Conservation (phyloP, 2,113 vertebrate species). For the Apodemus sylvaticus region DNA sequence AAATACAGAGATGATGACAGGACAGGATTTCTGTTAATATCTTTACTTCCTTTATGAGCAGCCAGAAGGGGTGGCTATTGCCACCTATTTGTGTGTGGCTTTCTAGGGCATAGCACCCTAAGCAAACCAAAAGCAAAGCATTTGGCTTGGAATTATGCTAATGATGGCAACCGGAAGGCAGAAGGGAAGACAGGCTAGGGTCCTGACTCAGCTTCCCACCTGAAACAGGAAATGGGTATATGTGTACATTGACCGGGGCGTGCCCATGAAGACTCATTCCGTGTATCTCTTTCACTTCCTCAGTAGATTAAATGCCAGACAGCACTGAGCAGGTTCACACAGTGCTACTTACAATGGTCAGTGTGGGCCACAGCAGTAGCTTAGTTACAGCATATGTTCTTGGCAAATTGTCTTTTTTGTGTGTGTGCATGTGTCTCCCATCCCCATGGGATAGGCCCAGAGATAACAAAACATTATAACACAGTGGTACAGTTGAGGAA, state of each 20-base stretch:
- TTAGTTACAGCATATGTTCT: not conserved
- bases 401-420: not conserved
- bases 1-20: slow-evolving; percentile 80
- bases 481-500: not conserved
- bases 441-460: not conserved
- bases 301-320: no score
- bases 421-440: no score
- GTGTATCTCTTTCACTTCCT: not conserved
- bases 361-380: not conserved
- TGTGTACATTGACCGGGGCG: not conserved
- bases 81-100: slow-evolving; percentile 78
- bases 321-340: not conserved
- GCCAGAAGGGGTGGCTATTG: slow-evolving; percentile 74
- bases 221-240: not conserved
- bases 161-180: slow-evolving; percentile 63
- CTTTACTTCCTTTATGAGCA: slow-evolving; percentile 82
- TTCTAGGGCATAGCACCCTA: slow-evolving; percentile 71
- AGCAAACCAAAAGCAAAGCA: slow-evolving; percentile 81
- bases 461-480: not conserved
- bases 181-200: not conserved
- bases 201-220: not conserved
- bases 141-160: slow-evolving; percentile 69
- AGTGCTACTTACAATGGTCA: not conserved
- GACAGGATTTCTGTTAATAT: slow-evolving; percentile 82
- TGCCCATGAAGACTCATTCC: not conserved